These are phyloP conservation scores for Cerastis rubricosa DNA, from an alignment of 2,888 invertebrate species.

Conservation along the genomic window DNA sequence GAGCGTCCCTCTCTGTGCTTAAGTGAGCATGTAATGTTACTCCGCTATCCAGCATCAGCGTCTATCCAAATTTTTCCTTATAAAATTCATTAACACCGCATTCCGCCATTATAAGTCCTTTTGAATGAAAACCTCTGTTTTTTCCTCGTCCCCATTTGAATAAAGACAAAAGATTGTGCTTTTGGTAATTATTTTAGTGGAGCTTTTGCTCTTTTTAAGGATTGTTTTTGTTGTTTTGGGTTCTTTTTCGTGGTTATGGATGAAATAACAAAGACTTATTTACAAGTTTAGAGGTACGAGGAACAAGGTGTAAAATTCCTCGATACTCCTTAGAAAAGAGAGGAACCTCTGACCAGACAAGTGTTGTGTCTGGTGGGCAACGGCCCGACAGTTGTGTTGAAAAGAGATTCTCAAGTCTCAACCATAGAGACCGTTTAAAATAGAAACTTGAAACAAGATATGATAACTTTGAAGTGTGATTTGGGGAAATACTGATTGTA, in stretches of 20 bases:
- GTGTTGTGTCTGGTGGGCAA: too few species aligned
- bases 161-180: slow-evolving; percentile 48
- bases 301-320: too few species aligned
- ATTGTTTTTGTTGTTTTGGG: neutral
- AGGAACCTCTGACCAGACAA: too few species aligned
- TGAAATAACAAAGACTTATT: neutral
- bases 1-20: slow-evolving; percentile 75
- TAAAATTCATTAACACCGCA: slow-evolving; percentile 75
- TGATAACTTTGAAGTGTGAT: too few species aligned
- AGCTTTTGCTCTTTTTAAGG: slow-evolving; percentile 14
- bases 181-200: slow-evolving; percentile 51
- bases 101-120: slow-evolving; percentile 41
- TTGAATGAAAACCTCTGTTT: slow-evolving; percentile 28
- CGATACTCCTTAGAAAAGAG: too few species aligned
- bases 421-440: too few species aligned
- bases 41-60: slow-evolving; percentile 45
- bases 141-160: slow-evolving; percentile 47
- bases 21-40: slow-evolving; percentile 81
- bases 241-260: neutral
- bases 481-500: too few species aligned
- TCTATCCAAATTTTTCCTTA: slow-evolving; percentile 64
- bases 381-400: too few species aligned
- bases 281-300: too few species aligned
- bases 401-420: too few species aligned
- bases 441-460: too few species aligned